Evolutionary conservation across 2,888 invertebrate species (phyloP), one percentile per base, ranked within the genome.

Genomic region (Tachystola acroxantha): DNA sequence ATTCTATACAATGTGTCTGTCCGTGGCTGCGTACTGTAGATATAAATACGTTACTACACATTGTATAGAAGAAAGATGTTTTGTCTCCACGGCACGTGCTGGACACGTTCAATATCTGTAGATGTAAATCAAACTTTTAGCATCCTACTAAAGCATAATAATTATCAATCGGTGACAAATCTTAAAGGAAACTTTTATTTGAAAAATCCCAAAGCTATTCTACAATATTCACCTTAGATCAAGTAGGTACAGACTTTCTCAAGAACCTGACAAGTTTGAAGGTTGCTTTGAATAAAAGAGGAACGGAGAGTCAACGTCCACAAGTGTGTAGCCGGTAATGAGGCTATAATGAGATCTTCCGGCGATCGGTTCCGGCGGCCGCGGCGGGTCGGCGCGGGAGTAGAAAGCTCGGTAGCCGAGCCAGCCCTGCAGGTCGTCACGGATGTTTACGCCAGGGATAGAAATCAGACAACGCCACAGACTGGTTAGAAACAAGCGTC

Each of bases 341-440:
- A 73, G 67, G 71, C 62, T 74, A 64, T 76, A 75, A 76, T 75
- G 63, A 65, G 64, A 68, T 74, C 70, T 78, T 77, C 76, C 74
- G 75, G 63, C 57, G 53, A 42, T 43, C 48, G 49, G 53, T 65
- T 63, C 64, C 65, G 64, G 61, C 25, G 49, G 53, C 64, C 62
- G 64, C 65, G 64, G 61, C 25, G 32, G 64, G 49, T 51, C 45
- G 48, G 55, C 59, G 57, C 53, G 55, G 62, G 66, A 66, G 62
- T 74, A 73, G 76, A 77, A 78, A 78, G 75, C 69, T 16, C 52
- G 46, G 61, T 61, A 46, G 59, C 63, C 54, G 59, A 61, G 64
- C 64, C 47, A 60, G 69, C 69, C 63, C 64, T 62, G 57, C 57
- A 57, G 53, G 49, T 53, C 48, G 55, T 66, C 54, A 55, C 75